phyloP scores from a whole-genome alignment of 2,797 vertebrate genomes.

The Neostethus bicornis region DNA sequence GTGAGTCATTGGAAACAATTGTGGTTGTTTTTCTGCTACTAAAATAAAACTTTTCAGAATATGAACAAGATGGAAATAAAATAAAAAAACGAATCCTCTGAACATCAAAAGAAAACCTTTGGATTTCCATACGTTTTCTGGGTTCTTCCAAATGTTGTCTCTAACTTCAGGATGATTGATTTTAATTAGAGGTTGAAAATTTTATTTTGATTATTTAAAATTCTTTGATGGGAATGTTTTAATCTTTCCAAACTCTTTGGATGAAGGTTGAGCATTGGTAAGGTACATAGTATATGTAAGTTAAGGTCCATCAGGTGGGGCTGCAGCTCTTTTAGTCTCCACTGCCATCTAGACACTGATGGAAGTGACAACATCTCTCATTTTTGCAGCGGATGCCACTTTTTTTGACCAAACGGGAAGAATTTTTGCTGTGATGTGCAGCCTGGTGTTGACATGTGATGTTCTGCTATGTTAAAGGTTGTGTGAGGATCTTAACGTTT shows the following conservation, averaged over 20 bases:
- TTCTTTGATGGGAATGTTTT: too few relatives aligned
- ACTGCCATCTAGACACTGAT: background rate
- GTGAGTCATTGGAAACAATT: background rate
- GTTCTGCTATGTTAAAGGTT: background rate
- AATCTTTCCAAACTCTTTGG: too few relatives aligned
- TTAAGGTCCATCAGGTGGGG: background rate
- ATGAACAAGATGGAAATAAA: background rate
- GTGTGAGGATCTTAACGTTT: background rate
- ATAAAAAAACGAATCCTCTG: background rate
- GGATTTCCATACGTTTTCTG: background rate
- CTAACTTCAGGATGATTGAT: background rate
- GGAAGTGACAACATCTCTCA: background rate
- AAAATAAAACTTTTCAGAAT: background rate
- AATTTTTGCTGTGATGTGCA: too few relatives aligned
- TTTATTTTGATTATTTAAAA: too few relatives aligned
- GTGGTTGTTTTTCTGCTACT: background rate
- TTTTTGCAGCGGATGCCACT: too few relatives aligned
- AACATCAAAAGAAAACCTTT: background rate
- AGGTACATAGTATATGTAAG: background rate
- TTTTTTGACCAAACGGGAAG: too few relatives aligned
- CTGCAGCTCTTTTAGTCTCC: too few relatives aligned
- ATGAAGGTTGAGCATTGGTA: background rate
- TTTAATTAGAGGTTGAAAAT: too few relatives aligned
- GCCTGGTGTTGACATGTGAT: background rate
- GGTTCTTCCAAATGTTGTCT: background rate